Evolutionary conservation across 37 sponge, comb jelly and placozoan genomes (phyloP).

Genomic region (Tethya wilhelma): DNA sequence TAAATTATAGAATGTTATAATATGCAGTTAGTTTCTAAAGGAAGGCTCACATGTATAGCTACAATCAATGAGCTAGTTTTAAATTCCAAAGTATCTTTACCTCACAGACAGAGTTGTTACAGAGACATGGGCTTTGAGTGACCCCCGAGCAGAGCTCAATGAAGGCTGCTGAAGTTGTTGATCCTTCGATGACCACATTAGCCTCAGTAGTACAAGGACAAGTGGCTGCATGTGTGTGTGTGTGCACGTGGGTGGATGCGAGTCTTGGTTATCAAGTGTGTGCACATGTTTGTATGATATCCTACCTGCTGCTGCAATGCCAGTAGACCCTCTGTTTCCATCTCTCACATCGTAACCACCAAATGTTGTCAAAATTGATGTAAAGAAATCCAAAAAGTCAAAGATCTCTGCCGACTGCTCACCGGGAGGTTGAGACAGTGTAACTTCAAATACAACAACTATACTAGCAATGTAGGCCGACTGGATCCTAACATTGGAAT

Average conservation of each 20-base stretch:
- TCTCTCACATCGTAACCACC: neutral
- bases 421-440: neutral
- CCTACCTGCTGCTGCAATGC: neutral
- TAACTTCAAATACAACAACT: neutral
- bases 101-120: neutral
- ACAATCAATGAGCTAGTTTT: too few species aligned
- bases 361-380: neutral
- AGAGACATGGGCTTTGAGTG: neutral
- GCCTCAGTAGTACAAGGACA: too few species aligned
- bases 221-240: too few species aligned
- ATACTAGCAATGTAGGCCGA: neutral
- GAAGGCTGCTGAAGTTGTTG: too few species aligned
- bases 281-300: too few species aligned
- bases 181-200: too few species aligned
- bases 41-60: too few species aligned
- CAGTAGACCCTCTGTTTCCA: neutral
- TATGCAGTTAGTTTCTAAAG: neutral
- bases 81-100: too few species aligned
- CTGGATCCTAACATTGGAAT: neutral
- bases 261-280: too few species aligned
- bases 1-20: neutral
- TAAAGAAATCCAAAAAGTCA: neutral
- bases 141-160: neutral
- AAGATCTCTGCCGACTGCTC: neutral
- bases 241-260: too few species aligned